Conservation (phyloP, 2,797 vertebrate species). For the Malurus splendens region DNA sequence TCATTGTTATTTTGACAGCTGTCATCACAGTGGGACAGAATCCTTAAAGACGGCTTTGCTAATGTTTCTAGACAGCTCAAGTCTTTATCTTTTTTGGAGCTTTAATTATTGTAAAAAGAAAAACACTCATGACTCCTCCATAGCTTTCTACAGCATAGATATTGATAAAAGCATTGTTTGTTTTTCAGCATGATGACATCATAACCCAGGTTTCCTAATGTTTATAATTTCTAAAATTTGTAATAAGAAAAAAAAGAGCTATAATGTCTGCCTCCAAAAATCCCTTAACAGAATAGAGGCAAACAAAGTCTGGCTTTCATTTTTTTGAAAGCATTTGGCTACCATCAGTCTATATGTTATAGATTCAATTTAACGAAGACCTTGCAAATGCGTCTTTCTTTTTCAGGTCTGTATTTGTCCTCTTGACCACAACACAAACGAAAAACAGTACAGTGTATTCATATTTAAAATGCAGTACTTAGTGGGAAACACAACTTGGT, state of each 20-base stretch:
- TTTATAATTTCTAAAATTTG: not conserved
- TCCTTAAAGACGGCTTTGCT: not conserved
- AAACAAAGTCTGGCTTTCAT: not conserved
- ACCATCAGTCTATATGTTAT: not conserved
- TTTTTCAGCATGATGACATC: not conserved
- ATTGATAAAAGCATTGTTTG: not conserved
- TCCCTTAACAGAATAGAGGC: not conserved
- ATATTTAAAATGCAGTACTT: not conserved
- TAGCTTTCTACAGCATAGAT: not conserved
- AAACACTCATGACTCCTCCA: not conserved
- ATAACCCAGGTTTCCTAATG: not conserved
- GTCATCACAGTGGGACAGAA: not conserved
- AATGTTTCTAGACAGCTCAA: not conserved
- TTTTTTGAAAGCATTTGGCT: not conserved
- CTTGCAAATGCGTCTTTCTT: not conserved
- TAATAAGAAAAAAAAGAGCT: not conserved
- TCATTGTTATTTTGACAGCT: not conserved
- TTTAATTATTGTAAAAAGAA: not conserved
- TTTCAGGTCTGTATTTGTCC: not conserved
- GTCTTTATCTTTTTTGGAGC: not conserved
- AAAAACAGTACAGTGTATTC: not conserved
- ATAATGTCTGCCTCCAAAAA: not conserved
- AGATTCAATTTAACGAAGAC: not conserved
- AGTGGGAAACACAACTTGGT: not conserved
- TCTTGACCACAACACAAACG: not conserved